Evolutionary conservation across 2,797 vertebrate species (phyloP).

Genomic region (Gadopsis marmoratus): DNA sequence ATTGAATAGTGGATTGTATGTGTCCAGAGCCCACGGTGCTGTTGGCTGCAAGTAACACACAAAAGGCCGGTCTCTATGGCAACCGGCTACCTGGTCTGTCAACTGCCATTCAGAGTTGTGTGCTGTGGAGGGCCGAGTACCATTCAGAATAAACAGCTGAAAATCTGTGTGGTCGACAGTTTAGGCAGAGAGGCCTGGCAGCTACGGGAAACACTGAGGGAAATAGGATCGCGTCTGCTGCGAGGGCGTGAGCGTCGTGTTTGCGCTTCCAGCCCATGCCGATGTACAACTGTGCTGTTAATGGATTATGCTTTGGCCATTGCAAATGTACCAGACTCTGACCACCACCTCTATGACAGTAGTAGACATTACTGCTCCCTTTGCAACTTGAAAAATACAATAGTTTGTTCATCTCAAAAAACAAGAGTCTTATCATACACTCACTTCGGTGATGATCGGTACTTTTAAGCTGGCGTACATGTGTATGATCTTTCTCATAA

Average conservation of each 20-base stretch:
- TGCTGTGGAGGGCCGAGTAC: conserved; percentile 41
- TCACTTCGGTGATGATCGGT: conserved; percentile 31
- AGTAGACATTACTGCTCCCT: conserved; percentile 22
- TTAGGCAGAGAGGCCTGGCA: conserved; percentile 31
- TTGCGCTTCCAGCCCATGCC: conserved; percentile 37
- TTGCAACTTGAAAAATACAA: conserved; percentile 55
- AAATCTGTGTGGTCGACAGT: conserved; percentile 45
- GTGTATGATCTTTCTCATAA: conserved; percentile 29
- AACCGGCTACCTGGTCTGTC: conserved; percentile 60
- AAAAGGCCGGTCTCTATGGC: conserved; percentile 66
- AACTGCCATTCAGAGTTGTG: conserved; percentile 48
- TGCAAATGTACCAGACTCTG: conserved; percentile 45
- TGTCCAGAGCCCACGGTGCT: conserved; percentile 43
- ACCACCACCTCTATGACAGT: conserved; percentile 29
- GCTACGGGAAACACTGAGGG: conserved; percentile 21
- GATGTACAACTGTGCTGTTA: conserved; percentile 30
- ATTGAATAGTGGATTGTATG: conserved; percentile 47
- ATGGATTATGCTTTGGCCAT: conserved; percentile 57
- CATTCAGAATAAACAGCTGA: conserved; percentile 49
- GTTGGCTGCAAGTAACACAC: conserved; percentile 53
- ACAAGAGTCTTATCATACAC: conserved; percentile 16
- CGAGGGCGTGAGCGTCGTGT: background rate
- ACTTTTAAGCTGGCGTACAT: conserved; percentile 68
- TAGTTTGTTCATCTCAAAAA: conserved; percentile 44
- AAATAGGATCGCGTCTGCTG: background rate